Base-by-base conservation (phyloP, 2,113 vertebrate genomes). In the Tautogolabrus adspersus region DNA sequence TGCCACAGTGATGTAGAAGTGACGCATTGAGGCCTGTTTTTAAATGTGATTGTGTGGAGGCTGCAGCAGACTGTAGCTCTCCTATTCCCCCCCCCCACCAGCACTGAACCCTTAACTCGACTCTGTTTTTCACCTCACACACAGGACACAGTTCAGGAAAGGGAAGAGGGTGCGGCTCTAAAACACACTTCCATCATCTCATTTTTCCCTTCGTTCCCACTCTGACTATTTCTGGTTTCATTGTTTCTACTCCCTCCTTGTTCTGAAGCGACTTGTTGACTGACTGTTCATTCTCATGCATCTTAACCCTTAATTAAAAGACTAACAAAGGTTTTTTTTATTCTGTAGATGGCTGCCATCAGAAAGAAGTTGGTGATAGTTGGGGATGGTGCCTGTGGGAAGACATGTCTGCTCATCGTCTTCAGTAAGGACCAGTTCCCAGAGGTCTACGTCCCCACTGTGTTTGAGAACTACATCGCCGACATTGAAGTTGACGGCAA, bases 341-440 rank as follows among this genome's bases (percentile, higher is more conserved):
- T n/a, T 52, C 49, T 87, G 2, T 38, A 93, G 92, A 99, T 99
- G 97, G 97, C 98, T 0, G 96, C 97, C 3, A 97, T 99, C 93
- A 95, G 98, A 63, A 99, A 99, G 94, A 99, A 99, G 91, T 91
- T 99, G 93, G 98, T 99, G 91, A 99, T 99, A 2, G 98, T 99
- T 59, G 98, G 98, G 0, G 98, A 99, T 2, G 97, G 98, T 8
- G 97, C 97, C 0, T 99, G 98, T 0, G 97, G 98, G 0, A 99
- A 99, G 86, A 99, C 98, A 1, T 99, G 97, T 63, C 96, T 99
- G 65, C 95, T 99, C 68, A 99, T 99, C 0, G 97, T 99, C 62
- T 99, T 99, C 95, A 99, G 98, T 87, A 98, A 99, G 77, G 98
- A 99, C 80, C 97, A 98, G 93, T 99, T 99, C 90, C 98, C 97